Evolutionary conservation across 2,113 vertebrate species (phyloP).

Genomic region (Isurus oxyrinchus): DNA sequence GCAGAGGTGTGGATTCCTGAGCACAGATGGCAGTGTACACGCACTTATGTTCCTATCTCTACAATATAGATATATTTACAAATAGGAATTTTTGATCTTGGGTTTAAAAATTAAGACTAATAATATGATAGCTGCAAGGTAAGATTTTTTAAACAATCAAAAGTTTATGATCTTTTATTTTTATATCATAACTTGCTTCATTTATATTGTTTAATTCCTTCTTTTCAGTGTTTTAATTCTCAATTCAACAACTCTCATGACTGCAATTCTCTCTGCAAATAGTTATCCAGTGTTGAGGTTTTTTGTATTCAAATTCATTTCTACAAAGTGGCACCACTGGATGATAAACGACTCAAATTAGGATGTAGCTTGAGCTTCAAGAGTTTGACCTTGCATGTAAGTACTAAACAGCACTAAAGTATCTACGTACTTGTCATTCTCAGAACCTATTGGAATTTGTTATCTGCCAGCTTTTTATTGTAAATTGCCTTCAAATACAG

Average conservation of each 20-base stretch:
- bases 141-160: not conserved
- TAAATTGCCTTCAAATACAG: constrained; percentile 28
- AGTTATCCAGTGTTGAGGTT: not conserved
- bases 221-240: not conserved
- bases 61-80: not conserved
- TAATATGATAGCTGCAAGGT: not conserved
- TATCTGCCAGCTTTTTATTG: constrained; percentile 30
- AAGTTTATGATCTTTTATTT: not conserved
- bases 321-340: constrained; percentile 57
- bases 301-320: constrained; percentile 50
- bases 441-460: constrained; percentile 46
- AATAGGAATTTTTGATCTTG: not conserved
- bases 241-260: not conserved
- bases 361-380: constrained; percentile 55
- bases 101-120: not conserved
- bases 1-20: no score
- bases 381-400: constrained; percentile 56
- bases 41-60: not conserved
- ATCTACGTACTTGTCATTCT: constrained; percentile 58
- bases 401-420: constrained; percentile 51
- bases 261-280: not conserved
- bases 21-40: no score
- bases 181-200: not conserved
- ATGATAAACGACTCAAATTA: constrained; percentile 70
- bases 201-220: not conserved